Evolutionary conservation across 2,888 invertebrate genomes (phyloP), one percentile per base, ranked within the genome.

Genomic region (Eristalinus aeneus): DNA sequence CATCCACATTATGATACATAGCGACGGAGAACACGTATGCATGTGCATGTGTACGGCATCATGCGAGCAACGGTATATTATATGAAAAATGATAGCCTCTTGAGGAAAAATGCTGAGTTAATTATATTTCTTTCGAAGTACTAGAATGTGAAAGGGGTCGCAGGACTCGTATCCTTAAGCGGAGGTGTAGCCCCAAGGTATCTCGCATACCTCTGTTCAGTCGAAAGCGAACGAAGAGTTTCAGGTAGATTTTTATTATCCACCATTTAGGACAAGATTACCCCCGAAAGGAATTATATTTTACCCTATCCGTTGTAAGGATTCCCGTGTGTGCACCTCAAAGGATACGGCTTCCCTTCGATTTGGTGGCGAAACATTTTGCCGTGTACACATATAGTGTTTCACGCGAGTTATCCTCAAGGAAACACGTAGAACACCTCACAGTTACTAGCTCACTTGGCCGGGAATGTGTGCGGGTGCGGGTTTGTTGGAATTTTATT

Each of bases 261-360:
- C 61, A 61, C 82, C 86, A 86, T 86, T 86, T 82, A 81, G 86
- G 67, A 78, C 61, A 20, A 82, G 65, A 81, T 82, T 78, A 81
- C 81, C 82, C 75, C 56, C 65, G 68, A 65, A 77, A 74, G 81
- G 82, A 86, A 82, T 86, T 82, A 81, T 86, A 86, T 86, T 86
- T 86, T 86, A 65, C 71, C 63, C 74, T 73, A 69, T 64, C 46
- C 31, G 77, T 82, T 86, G 65, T 86, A 86, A 82, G 86, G 86
- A 86, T 86, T 86, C 86, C 64, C 58, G 10, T 56, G 76, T 64
- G 20, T 73, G 34, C 36, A 76, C 81, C 74, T 74, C 71, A 22
- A 74, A 81, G 27, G 86, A 86, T 82, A 82, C 86, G 46, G 46
- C 86, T 16, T 86, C 22, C 65, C 39, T 46, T 54, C 11, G 39